phyloP scores from a whole-genome alignment of 2,888 invertebrate species.

The Drosophila monieri region DNA sequence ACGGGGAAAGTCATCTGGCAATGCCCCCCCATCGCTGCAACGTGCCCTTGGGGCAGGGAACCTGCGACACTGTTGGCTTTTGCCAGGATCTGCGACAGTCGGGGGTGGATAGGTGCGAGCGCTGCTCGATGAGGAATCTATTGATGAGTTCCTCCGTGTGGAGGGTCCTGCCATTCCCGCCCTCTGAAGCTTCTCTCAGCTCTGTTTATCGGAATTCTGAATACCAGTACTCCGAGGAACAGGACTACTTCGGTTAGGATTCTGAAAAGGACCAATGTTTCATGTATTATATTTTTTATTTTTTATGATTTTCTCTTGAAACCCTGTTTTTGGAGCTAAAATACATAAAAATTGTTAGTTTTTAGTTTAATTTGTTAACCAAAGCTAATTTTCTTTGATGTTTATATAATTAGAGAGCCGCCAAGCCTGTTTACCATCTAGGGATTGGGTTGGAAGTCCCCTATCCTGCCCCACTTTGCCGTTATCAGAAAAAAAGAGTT shows the following conservation, averaged over 20 bases:
- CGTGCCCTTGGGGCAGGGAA: neutral
- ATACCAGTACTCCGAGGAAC: neutral
- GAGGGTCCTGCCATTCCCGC: neutral
- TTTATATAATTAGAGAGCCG: no score
- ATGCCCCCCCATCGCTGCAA: neutral
- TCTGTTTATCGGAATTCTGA: neutral
- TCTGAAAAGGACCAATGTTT: neutral
- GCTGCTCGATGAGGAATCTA: slow-evolving; percentile 7
- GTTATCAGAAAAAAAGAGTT: slow-evolving; percentile 44
- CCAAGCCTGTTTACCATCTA: no score
- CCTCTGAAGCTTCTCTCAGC: neutral
- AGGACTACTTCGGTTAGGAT: neutral
- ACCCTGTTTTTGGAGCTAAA: neutral
- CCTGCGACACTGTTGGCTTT: neutral
- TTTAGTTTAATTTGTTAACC: no score
- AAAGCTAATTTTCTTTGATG: no score
- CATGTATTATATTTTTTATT: neutral
- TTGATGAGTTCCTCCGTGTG: neutral
- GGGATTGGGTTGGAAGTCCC: neutral
- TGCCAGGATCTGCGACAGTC: neutral
- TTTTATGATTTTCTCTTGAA: neutral
- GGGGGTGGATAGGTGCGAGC: neutral
- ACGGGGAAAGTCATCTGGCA: slow-evolving; percentile 4
- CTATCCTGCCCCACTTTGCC: slow-evolving; percentile 36
- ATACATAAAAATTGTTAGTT: no score